Percentiles rank a stretch among this genome's conserved stretches.
phyloP scores from a whole-genome alignment of 2,113 vertebrate genomes.

The Kryptolebias marmoratus region DNA sequence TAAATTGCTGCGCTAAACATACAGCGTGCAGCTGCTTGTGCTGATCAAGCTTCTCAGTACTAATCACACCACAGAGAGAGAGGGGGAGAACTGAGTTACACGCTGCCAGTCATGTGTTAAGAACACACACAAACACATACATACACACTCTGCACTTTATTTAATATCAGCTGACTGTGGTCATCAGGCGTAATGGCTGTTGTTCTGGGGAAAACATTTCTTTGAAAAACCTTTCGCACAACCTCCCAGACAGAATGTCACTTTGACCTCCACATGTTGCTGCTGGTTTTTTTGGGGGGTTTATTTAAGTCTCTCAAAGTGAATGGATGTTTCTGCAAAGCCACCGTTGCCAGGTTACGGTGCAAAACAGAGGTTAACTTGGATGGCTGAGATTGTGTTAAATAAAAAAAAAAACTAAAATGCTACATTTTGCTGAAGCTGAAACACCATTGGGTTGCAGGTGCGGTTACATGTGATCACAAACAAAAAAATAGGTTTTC shows the following conservation, averaged over 20 bases:
- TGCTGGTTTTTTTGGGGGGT: background rate
- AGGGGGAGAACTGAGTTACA: too few relatives aligned
- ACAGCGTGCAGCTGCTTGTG: conserved; percentile 32
- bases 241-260: background rate
- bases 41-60: conserved; percentile 59
- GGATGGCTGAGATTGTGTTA: background rate
- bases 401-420: background rate
- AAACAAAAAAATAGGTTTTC: background rate
- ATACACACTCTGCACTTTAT: background rate
- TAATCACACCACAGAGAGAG: conserved; percentile 51
- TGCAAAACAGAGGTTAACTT: conserved; percentile 3
- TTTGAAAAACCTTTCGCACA: background rate
- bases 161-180: background rate
- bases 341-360: background rate
- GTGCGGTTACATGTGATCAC: background rate
- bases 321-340: conserved; percentile 2
- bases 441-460: background rate
- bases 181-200: too few relatives aligned
- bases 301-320: background rate
- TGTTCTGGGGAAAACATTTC: background rate
- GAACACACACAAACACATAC: background rate
- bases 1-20: conserved; percentile 67
- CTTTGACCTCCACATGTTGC: background rate
- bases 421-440: background rate
- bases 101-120: background rate